Evolutionary conservation across 2,797 vertebrate genomes (phyloP).

Genomic region (Oreonectes daqikongensis): DNA sequence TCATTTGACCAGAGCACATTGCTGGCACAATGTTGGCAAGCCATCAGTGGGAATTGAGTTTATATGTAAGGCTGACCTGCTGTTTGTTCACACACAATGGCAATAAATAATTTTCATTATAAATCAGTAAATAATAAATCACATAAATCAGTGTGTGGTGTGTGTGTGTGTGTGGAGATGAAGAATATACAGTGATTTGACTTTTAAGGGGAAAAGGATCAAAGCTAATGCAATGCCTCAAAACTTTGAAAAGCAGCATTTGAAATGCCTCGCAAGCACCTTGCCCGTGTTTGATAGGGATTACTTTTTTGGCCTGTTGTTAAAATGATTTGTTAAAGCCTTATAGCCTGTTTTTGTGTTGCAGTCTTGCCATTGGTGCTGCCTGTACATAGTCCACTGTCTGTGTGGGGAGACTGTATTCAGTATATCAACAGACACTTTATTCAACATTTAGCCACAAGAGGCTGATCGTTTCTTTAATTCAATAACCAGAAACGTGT

Average conservation of each 20-base stretch:
- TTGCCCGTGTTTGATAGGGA: constrained; percentile 13
- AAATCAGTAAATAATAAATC: too few relatives aligned
- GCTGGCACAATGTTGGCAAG: constrained; percentile 61
- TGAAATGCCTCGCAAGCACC: constrained; percentile 26
- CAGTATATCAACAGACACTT: constrained; percentile 74
- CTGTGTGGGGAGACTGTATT: constrained; percentile 80
- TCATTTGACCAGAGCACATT: constrained; percentile 64
- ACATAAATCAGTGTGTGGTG: background rate
- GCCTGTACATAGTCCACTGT: constrained; percentile 78
- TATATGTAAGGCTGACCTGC: constrained; percentile 60
- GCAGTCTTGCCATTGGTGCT: constrained; percentile 24
- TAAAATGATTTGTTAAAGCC: too few relatives aligned
- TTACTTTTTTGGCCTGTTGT: constrained; percentile 33
- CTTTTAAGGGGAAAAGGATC: constrained; percentile 1
- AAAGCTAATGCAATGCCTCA: too few relatives aligned
- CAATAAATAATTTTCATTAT: constrained; percentile 72
- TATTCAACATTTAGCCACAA: constrained; percentile 71
- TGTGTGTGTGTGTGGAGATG: constrained; percentile 10
- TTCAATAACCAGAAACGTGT: constrained; percentile 84
- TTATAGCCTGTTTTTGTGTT: constrained; percentile 33
- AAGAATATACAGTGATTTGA: background rate
- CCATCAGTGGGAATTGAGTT: constrained; percentile 51
- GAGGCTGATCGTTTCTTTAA: constrained; percentile 85
- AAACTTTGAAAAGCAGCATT: constrained; percentile 16
- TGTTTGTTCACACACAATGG: constrained; percentile 73